phyloP scores from a whole-genome alignment of 2,113 vertebrate genomes.

The Malurus cyaneus region DNA sequence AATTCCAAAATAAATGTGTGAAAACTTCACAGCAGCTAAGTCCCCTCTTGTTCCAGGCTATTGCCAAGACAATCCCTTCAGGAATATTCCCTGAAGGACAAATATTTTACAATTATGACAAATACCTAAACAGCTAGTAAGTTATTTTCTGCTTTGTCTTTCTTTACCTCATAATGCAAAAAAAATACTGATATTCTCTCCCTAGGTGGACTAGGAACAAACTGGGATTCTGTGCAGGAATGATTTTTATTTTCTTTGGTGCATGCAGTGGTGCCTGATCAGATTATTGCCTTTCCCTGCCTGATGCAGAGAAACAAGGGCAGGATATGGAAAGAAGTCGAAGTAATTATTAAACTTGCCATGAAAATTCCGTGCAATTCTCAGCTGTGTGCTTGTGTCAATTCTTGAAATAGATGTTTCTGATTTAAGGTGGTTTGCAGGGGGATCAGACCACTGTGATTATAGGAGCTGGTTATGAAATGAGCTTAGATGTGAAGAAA shows the following conservation, averaged over 20 bases:
- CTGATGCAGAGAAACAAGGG: not conserved
- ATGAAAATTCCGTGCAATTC: not conserved
- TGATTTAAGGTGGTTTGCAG: not conserved
- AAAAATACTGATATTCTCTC: not conserved
- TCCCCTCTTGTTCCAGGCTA: not conserved
- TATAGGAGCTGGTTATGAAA: not conserved
- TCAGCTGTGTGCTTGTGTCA: not conserved
- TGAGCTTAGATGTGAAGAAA: not conserved
- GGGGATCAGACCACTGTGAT: not conserved
- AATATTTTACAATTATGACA: not conserved
- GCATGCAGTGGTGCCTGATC: not conserved
- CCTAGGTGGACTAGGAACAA: not conserved
- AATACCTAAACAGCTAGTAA: not conserved
- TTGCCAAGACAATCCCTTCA: not conserved
- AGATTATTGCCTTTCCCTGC: not conserved
- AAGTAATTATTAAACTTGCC: not conserved
- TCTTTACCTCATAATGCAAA: not conserved
- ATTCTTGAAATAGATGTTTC: not conserved
- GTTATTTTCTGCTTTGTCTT: not conserved
- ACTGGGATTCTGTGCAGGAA: not conserved
- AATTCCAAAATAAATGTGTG: not conserved
- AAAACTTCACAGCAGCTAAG: not conserved
- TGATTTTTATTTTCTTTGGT: not conserved
- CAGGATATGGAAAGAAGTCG: not conserved
- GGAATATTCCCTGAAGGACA: not conserved